Conservation (phyloP, 2,113 vertebrate genomes). For the Neogobius melanostomus region DNA sequence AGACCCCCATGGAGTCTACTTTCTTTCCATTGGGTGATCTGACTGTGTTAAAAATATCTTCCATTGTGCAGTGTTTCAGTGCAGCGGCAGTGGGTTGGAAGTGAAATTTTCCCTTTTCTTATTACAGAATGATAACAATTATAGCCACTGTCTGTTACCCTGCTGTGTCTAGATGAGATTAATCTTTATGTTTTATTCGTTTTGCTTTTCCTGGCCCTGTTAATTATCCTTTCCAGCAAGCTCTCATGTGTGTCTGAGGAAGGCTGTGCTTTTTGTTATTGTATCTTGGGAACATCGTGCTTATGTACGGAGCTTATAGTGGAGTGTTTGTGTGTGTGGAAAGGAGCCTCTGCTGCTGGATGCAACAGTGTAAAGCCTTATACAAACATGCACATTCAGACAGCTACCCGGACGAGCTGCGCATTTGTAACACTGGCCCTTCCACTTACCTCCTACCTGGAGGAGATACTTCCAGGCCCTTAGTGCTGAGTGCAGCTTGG, state of each 20-base stretch:
- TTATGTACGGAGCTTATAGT: constrained; percentile 1
- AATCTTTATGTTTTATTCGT: constrained; percentile 34
- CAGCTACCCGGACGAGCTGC: too few species aligned
- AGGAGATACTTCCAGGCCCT: too few species aligned
- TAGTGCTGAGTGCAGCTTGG: too few species aligned
- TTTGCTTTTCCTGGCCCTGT: constrained; percentile 29
- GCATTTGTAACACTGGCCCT: too few species aligned
- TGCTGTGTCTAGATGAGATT: constrained; percentile 25
- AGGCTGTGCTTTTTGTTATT: background rate
- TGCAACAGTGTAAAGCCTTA: background rate
- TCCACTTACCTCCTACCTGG: too few species aligned
- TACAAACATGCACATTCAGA: too few species aligned
- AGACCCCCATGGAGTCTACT: too few species aligned
- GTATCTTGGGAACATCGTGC: constrained; percentile 6
- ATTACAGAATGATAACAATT: constrained; percentile 28
- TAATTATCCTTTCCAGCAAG: constrained; percentile 29
- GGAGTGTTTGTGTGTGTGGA: background rate
- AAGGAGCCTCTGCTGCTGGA: background rate
- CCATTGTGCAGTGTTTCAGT: constrained; percentile 16
- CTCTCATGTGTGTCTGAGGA: constrained; percentile 17
- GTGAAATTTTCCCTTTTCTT: background rate
- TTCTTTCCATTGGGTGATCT: constrained; percentile 4
- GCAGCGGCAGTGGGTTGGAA: constrained; percentile 7
- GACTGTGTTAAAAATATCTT: constrained; percentile 9
- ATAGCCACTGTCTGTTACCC: background rate